phyloP scores from a whole-genome alignment of 2,797 vertebrate species.

The Sus cebifrons region DNA sequence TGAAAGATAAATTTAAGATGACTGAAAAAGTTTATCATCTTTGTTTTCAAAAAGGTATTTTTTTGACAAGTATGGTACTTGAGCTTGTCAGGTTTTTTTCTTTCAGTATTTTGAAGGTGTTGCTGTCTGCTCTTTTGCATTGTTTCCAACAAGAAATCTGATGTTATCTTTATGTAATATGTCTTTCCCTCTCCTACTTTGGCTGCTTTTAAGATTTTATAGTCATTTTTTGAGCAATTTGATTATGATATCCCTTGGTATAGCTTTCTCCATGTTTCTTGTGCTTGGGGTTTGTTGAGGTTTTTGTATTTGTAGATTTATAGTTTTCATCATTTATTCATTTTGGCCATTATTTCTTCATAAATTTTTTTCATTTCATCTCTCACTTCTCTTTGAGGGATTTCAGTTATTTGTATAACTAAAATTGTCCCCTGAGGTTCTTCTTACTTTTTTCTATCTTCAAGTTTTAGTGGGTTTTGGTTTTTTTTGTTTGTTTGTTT shows the following conservation, averaged over 20 bases:
- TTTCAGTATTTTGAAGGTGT: not conserved
- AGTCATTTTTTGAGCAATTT: slow-evolving; percentile 7
- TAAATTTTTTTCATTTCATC: not conserved
- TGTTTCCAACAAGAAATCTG: not conserved
- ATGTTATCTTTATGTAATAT: not conserved
- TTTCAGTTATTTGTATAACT: not conserved
- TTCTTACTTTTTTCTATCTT: not conserved
- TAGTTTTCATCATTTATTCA: not conserved
- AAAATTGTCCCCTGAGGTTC: not conserved
- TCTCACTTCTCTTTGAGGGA: not conserved
- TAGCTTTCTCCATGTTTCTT: not conserved
- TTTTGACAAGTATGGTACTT: not conserved
- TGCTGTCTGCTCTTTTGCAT: not conserved
- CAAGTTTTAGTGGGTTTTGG: too few species aligned
- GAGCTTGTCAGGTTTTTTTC: not conserved
- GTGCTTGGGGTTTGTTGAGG: not conserved
- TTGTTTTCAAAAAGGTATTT: slow-evolving; percentile 13
- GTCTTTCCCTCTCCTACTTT: too few species aligned
- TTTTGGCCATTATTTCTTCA: not conserved
- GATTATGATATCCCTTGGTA: not conserved
- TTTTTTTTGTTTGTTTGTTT: too few species aligned
- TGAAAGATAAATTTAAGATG: not conserved
- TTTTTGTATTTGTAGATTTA: slow-evolving; percentile 22
- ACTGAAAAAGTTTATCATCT: not conserved
- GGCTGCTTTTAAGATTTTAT: slow-evolving; percentile 1